Evolutionary conservation across 2,797 vertebrate genomes (phyloP), one percentile per base, ranked within the genome.

Genomic region (Dromococcyx pavoninus): DNA sequence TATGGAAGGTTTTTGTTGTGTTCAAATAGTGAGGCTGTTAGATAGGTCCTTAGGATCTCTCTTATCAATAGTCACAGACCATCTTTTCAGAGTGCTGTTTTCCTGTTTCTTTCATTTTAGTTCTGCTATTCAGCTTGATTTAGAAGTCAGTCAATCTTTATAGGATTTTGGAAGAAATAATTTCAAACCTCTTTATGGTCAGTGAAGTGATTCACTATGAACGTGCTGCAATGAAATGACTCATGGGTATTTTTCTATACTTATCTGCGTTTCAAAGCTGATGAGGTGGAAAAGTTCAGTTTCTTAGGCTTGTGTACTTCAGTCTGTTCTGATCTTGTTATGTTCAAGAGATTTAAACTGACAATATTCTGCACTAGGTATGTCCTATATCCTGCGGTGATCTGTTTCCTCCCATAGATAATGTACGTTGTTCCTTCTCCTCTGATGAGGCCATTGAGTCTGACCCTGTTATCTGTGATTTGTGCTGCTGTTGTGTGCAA

Each of bases 231-330:
- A 17, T 75, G 32, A 72, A 89, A 51, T 83, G 10, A 93, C 72
- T 95, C 60, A 48, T 27, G 2, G 51, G 13, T 28, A 58, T 56
- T 56, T 66, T 19, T 57, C 3, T 35, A 28, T 25, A 30, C 72
- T 39, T 92, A 2, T 75, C 53, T 86, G 30, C 35, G n/a, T 89
- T 96, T 94, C n/a, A 17, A 74, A 86, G 43, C 72, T 91, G 92
- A 94, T 93, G 73, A 89, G 75, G 35, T 43, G n/a, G 27, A 62
- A 70, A 92, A 91, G 85, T 86, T 95, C 82, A 78, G 14, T 83
- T 94, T 60, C 65, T 83, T 62, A 66, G 58, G 46, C 54, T 78
- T 60, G 11, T 66, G 73, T 91, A 44, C 43, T 91, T 95, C 39
- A 70, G 21, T 61, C 57, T 62, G 13, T 82, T 86, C 64, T 89